Evolutionary conservation across 2,888 invertebrate species (phyloP).

Genomic region (Micoletzkya japonica): DNA sequence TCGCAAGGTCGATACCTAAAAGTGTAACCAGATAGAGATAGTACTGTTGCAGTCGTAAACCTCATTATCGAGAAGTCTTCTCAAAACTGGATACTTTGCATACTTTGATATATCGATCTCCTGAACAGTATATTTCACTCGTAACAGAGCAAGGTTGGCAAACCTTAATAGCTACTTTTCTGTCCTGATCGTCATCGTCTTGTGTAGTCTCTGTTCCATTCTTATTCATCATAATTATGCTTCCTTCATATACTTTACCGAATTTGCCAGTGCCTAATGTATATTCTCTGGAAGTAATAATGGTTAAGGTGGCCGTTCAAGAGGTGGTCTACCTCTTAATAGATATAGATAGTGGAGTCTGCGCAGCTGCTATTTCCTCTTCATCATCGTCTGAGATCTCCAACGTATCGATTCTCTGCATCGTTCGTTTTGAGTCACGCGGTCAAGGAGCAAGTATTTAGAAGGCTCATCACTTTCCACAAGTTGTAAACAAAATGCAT

Average conservation of each 20-base stretch:
- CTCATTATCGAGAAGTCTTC: conserved; percentile 15
- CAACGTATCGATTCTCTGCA: conserved; percentile 9
- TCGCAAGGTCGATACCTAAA: conserved; percentile 8
- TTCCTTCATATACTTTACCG: conserved; percentile 12
- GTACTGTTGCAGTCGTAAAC: neutral
- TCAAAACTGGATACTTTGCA: conserved; percentile 10
- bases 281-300: conserved; percentile 6
- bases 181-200: conserved; percentile 8
- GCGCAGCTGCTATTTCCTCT: neutral
- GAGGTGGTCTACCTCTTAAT: conserved; percentile 6
- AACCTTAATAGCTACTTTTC: conserved; percentile 23
- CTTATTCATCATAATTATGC: neutral
- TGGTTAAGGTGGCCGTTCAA: neutral
- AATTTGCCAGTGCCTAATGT: conserved; percentile 2
- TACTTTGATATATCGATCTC: conserved; percentile 1
- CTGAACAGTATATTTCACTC: neutral
- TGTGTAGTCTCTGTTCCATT: neutral
- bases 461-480: no score
- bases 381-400: conserved; percentile 16
- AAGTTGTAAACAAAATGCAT: no score
- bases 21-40: neutral
- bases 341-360: conserved; percentile 10
- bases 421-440: neutral
- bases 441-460: neutral
- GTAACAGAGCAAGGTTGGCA: neutral